Percentiles rank a stretch among this genome's conserved stretches.
These are phyloP conservation scores for Gymnogyps californianus DNA, from an alignment of 2,113 vertebrate species.

Conservation along the genomic window DNA sequence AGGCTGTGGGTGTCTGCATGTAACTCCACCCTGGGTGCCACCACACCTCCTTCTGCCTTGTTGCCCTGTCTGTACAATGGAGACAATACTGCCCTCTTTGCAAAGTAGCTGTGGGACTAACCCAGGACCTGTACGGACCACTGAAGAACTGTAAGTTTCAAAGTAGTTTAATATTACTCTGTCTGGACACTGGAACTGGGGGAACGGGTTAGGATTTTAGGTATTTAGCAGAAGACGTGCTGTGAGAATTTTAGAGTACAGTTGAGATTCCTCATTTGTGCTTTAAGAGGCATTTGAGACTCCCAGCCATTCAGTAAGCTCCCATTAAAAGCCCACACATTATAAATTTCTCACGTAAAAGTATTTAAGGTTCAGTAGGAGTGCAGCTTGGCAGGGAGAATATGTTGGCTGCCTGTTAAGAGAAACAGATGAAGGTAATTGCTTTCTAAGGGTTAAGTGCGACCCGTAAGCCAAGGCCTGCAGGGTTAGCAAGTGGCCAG, in stretches of 20 bases:
- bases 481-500: neutral
- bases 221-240: neutral
- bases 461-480: neutral
- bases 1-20: neutral
- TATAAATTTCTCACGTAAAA: neutral
- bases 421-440: neutral
- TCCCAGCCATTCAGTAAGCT: constrained; percentile 13
- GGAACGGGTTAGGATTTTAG: neutral
- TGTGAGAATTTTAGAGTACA: neutral
- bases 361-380: neutral
- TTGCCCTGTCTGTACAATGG: neutral
- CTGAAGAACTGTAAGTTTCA: neutral
- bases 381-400: neutral
- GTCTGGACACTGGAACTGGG: neutral
- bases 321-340: neutral
- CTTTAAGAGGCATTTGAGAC: constrained; percentile 53
- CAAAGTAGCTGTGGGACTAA: neutral
- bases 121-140: neutral
- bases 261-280: neutral
- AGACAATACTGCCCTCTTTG: neutral
- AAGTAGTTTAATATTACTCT: neutral
- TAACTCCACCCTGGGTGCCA: neutral
- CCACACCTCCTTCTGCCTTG: neutral
- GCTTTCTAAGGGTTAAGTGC: neutral
- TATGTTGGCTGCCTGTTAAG: neutral